Base-by-base conservation (phyloP, 2,113 vertebrate species). In the Eulemur rufifrons region DNA sequence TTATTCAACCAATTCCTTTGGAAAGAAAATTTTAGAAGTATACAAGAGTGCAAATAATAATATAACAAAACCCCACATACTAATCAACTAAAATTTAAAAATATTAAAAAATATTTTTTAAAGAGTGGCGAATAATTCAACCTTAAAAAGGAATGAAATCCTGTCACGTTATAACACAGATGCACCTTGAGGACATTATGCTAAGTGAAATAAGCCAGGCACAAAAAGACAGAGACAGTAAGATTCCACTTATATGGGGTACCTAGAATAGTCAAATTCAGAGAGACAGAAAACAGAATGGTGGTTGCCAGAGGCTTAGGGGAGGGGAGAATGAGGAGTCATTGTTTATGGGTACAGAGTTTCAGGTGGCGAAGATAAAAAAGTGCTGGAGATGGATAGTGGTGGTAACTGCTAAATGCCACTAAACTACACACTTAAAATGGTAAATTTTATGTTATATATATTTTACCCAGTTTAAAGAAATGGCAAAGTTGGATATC, bases 1-100 rank as follows among this genome's bases (percentile, higher is more conserved):
- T 92, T 74, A 69, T 73, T 74, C 25, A 96, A 78, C 42, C n/a
- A 92, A 78, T 73, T 86, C 50, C 56, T 90, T 50, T 50, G 68
- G 27, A 66, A 63, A 84, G 8, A 86, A 54, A 29, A 74, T 91
- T 56, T 63, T 4, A 77, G 21, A 82, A 66, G 32, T 63, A 78
- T 52, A 42, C 81, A 84, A 54, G 61, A 80, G 52, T 73, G 15
- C 10, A 81, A 81, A 78, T 32, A 59, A 52, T 21, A 81, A 59
- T 71, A 9, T 12, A 91, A 86, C 21, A 83, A 94, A 87, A 71
- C 68, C 23, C 29, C 6, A 66, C 5, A 83, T 21, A 81, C 3
- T 71, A 14, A 61, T 47, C 29, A 89, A 74, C n/a, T 71, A 78
- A 94, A 78, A 23, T 17, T 71, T 32, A 50, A 83, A 96, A 77